These are phyloP conservation scores for Bradypodion ventrale DNA, from an alignment of 2,797 vertebrate genomes.

Conservation along the genomic window DNA sequence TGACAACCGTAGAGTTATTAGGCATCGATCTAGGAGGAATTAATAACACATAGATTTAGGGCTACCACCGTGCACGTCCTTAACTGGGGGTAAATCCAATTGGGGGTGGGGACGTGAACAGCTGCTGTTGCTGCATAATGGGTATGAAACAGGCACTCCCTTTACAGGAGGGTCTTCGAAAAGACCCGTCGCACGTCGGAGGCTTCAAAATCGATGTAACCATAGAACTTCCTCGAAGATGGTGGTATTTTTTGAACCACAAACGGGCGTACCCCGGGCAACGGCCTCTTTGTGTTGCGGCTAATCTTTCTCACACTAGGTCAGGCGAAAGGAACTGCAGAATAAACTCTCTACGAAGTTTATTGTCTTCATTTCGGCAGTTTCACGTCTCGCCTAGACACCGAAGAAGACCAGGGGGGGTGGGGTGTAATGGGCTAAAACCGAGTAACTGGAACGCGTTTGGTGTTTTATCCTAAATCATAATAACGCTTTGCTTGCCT, in stretches of 20 bases:
- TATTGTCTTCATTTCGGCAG: too few relatives aligned
- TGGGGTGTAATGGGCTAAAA: not conserved
- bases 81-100: not conserved
- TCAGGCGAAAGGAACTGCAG: too few relatives aligned
- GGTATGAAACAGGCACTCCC: not conserved
- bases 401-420: too few relatives aligned
- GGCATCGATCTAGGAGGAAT: not conserved
- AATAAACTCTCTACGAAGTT: too few relatives aligned
- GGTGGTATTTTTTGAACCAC: too few relatives aligned
- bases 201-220: not conserved
- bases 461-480: not conserved
- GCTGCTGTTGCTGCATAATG: not conserved
- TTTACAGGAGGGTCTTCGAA: not conserved
- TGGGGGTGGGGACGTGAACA: not conserved
- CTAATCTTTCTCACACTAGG: too few relatives aligned
- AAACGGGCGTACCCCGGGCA: too few relatives aligned
- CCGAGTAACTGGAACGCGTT: not conserved
- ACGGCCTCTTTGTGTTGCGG: too few relatives aligned
- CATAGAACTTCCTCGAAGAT: too few relatives aligned
- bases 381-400: too few relatives aligned
- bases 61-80: not conserved
- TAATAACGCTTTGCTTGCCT: not conserved
- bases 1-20: too few relatives aligned
- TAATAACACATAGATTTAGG: not conserved
- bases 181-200: not conserved